Percentiles rank a stretch among this genome's conserved stretches.
These are phyloP conservation scores for Choristoneura rosaceana DNA, from an alignment of 2,888 invertebrate species.

Conservation along the genomic window DNA sequence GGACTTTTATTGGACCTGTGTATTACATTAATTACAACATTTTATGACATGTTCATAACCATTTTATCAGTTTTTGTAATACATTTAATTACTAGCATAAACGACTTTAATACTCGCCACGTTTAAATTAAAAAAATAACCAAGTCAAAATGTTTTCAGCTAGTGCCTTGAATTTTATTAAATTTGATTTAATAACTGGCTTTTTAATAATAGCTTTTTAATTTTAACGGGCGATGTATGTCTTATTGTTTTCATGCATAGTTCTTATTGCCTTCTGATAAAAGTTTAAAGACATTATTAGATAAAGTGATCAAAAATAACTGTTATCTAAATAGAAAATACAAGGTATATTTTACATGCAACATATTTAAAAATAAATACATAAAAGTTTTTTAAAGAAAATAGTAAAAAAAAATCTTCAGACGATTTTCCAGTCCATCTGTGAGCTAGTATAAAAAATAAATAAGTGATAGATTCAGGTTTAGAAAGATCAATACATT, in stretches of 20 bases:
- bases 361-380: background rate
- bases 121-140: background rate
- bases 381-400: background rate
- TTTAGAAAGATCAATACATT: background rate
- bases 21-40: no score
- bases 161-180: background rate
- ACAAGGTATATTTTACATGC: background rate
- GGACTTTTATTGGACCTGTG: no score
- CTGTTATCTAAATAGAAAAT: background rate
- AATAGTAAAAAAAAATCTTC: no score
- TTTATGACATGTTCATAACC: background rate
- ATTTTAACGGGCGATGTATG: slow-evolving; percentile 4
- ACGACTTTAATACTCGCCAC: background rate
- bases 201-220: background rate
- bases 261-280: slow-evolving; percentile 16
- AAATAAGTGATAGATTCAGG: background rate
- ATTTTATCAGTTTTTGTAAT: background rate
- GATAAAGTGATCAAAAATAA: background rate
- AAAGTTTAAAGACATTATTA: background rate
- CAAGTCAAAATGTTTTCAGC: background rate
- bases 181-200: background rate
- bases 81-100: background rate
- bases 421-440: no score
- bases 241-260: background rate
- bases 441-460: no score